A percentile compares a stretch with the other conserved stretches of the same genome.
Evolutionary conservation across 2,113 vertebrate species (phyloP).

Genomic region (Melospiza melodia): DNA sequence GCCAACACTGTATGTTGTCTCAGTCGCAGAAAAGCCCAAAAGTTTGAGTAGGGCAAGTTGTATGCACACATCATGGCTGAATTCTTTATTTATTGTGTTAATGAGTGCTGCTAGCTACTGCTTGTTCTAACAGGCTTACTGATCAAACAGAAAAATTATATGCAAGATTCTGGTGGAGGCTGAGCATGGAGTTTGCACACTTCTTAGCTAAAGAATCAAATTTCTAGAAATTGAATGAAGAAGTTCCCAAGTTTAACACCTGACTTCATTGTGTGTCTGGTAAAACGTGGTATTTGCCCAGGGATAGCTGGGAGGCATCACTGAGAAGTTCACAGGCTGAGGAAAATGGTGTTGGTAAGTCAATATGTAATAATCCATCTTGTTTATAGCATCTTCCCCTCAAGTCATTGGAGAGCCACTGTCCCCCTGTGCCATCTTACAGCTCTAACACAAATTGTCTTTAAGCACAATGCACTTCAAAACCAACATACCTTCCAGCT

Average conservation of each 20-base stretch:
- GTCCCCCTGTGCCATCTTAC: not conserved
- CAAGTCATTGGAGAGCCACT: not conserved
- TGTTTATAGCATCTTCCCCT: not conserved
- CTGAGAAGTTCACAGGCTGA: not conserved
- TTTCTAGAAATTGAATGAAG: not conserved
- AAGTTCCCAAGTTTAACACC: not conserved
- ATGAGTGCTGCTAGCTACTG: not conserved
- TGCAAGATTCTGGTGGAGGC: not conserved
- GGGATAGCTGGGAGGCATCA: not conserved
- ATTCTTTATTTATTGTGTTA: not conserved
- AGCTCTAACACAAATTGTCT: not conserved
- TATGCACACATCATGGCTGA: not conserved
- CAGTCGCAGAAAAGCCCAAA: not conserved
- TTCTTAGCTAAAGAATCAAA: not conserved
- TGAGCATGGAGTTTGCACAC: not conserved
- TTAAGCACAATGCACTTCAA: not conserved
- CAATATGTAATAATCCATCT: not conserved
- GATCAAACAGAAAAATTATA: not conserved
- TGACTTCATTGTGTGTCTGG: not conserved
- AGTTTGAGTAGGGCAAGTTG: not conserved
- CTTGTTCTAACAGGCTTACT: not conserved
- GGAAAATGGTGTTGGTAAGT: not conserved
- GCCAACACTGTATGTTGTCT: not conserved
- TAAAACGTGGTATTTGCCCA: not conserved
- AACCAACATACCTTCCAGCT: not conserved